Base-by-base conservation (phyloP, 2,888 invertebrate species). In the Polymixis lichenea region DNA sequence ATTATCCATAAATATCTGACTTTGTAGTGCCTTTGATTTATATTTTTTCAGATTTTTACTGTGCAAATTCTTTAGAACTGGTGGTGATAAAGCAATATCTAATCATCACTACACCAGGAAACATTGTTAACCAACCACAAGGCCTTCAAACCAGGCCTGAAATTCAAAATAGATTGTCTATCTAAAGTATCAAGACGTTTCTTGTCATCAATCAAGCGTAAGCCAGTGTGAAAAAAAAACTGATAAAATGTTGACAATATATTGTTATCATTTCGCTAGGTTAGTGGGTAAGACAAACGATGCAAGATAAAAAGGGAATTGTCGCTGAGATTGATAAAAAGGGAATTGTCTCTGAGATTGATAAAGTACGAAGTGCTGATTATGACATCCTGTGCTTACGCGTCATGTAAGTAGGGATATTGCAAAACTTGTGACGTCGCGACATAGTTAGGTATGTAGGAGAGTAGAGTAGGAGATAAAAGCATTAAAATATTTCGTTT, bases 221-320 rank as follows among this genome's bases (percentile, higher is more conserved):
- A 83, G 86, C 86, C 83, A 80, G 80, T 78, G 56, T 77, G 15
- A 53, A 74, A 62, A 66, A 67, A 76, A 83, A 75, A 84, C 72
- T 85, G 87, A 86, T 87, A 85, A 85, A 83, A 83, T 80, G 64
- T 77, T 64, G 78, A 67, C 43, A 75, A 19, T 67, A 72, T 60
- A 53, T 74, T 78, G 83, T 91, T 93, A 94, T 94, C 93, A 86
- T 83, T 85, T 89, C 88, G 91, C 90, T 94, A 90, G 95, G 95
- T 95, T 94, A 95, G 93, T 93, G 84, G 94, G 95, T 94, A 93
- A 95, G 88, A 91, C 90, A 89, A 85, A 83, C 74, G 65, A 74
- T 70, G 62, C n/a, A 56, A 66, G 87, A 86, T 86, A 81, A 84
- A 70, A 67, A 56, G 62, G 76, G 74, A 85, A 73, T 75, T 65